Conservation (phyloP, 2,113 vertebrate genomes). For the Vulpes lagopus region DNA sequence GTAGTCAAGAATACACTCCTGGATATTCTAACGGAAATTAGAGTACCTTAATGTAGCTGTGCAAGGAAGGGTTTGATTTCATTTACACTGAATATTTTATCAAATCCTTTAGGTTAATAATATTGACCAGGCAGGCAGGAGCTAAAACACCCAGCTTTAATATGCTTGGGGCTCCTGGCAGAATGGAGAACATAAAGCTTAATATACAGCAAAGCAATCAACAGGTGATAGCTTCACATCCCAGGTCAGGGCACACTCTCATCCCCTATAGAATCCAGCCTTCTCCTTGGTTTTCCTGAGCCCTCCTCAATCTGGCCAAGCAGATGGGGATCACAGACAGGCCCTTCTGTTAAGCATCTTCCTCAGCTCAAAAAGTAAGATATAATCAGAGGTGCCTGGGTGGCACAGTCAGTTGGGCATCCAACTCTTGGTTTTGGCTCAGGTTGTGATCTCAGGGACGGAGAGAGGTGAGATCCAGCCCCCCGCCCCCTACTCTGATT, state of each 20-base stretch:
- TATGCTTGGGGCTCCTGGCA: not conserved
- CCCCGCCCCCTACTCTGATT: not conserved
- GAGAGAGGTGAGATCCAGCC: not conserved
- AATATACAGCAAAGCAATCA: not conserved
- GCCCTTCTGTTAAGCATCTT: not conserved
- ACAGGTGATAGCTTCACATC: not conserved
- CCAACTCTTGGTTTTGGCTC: not conserved
- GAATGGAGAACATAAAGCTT: not conserved
- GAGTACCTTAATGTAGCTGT: not conserved
- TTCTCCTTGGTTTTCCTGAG: not conserved
- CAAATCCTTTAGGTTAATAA: not conserved
- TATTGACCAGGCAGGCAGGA: no score
- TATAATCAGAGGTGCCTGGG: not conserved
- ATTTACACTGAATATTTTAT: not conserved
- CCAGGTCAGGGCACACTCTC: not conserved
- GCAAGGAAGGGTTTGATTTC: not conserved
- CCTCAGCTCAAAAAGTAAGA: not conserved
- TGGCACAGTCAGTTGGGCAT: not conserved
- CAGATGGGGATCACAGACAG: fast-evolving
- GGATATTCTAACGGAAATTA: not conserved
- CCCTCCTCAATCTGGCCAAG: not conserved
- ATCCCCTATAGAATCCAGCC: not conserved
- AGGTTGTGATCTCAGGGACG: not conserved
- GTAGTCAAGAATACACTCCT: not conserved
- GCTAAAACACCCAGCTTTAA: not conserved